Evolutionary conservation across 2,113 vertebrate species (phyloP).

Genomic region (Setophaga kirtlandii): DNA sequence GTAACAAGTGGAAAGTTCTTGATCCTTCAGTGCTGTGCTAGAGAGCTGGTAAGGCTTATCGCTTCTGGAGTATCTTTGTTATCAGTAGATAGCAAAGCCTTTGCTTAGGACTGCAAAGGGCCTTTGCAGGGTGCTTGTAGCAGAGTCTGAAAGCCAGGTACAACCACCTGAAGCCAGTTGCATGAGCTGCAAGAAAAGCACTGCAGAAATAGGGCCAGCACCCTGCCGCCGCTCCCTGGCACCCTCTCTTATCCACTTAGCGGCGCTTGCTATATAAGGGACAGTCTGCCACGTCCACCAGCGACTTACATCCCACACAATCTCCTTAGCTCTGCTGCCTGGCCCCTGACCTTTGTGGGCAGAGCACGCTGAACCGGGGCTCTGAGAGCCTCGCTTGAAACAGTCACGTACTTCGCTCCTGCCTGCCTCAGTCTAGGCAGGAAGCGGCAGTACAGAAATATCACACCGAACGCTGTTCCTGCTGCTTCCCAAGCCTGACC

Average conservation of each 20-base stretch:
- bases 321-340: constrained; percentile 39
- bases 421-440: background rate
- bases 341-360: background rate
- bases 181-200: background rate
- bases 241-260: constrained; percentile 43
- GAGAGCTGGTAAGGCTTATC: rapidly evolving
- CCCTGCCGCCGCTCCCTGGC: rapidly evolving
- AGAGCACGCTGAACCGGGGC: rapidly evolving
- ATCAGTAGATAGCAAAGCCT: background rate
- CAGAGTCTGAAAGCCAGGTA: background rate
- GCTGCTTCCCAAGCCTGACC: background rate
- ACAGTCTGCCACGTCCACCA: background rate
- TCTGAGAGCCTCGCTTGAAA: background rate
- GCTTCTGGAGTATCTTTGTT: background rate
- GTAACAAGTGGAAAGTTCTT: background rate
- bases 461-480: background rate
- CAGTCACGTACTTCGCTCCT: background rate
- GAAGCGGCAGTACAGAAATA: background rate
- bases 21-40: background rate
- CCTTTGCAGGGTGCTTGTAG: background rate
- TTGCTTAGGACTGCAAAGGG: background rate
- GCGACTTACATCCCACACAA: background rate
- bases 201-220: background rate
- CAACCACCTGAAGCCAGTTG: background rate
- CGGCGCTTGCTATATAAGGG: background rate